Evolutionary conservation across 1,140 invertebrate genomes (phyloP).

Genomic region (Drosophila sucinea): DNA sequence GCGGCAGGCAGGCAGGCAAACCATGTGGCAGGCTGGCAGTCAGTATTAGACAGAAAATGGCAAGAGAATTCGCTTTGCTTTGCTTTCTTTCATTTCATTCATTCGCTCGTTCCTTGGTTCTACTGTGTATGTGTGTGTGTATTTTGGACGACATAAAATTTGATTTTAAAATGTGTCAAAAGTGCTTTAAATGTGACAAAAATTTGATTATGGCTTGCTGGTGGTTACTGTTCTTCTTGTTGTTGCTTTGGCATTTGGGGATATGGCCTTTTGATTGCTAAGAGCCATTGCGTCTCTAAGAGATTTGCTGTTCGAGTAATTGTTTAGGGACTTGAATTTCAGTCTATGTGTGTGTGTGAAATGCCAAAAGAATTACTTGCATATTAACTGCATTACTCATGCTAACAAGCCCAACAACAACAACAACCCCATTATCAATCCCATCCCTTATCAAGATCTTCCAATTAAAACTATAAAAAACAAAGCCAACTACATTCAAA

Average conservation of each 20-base stretch:
- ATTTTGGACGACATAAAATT: conserved; percentile 65
- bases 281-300: conserved; percentile 41
- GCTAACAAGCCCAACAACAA: background rate
- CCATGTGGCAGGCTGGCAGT: background rate
- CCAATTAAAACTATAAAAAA: conserved; percentile 31
- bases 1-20: too few species aligned
- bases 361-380: conserved; percentile 21
- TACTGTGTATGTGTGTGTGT: conserved; percentile 3
- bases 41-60: background rate
- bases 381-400: conserved; percentile 5
- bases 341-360: background rate
- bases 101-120: conserved; percentile 37
- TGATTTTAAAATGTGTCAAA: conserved; percentile 78
- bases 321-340: conserved; percentile 41
- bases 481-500: conserved; percentile 26
- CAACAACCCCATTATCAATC: conserved; percentile 4
- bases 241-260: conserved; percentile 20
- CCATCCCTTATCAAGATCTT: conserved; percentile 16
- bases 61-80: conserved; percentile 14
- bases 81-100: conserved; percentile 6
- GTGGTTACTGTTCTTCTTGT: conserved; percentile 13
- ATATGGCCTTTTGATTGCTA: conserved; percentile 57
- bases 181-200: conserved; percentile 71
- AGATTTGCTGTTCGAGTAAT: conserved; percentile 39
- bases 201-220: conserved; percentile 56